Percentiles rank a stretch among this genome's conserved stretches.
These are phyloP conservation scores for Crocodylus rhombifer DNA, from an alignment of 2,797 vertebrate species.

Conservation along the genomic window DNA sequence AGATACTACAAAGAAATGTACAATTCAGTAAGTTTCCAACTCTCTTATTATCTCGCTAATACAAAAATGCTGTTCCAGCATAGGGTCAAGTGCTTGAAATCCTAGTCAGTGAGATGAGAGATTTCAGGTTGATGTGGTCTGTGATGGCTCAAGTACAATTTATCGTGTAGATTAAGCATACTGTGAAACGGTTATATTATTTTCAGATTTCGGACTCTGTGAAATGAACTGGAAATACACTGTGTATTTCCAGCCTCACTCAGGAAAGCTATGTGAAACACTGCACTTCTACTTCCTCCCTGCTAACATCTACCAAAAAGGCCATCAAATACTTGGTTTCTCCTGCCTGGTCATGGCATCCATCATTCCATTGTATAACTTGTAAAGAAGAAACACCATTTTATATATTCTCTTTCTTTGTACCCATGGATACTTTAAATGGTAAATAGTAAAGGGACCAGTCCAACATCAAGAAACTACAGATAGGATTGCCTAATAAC, in stretches of 20 bases:
- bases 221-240: not conserved
- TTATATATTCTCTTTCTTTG: not conserved
- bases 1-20: not conserved
- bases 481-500: not conserved
- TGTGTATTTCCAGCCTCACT: not conserved
- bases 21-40: not conserved
- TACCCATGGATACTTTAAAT: not conserved
- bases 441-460: not conserved
- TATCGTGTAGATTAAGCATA: not conserved
- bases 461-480: not conserved
- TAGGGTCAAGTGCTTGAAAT: not conserved
- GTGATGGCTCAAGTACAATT: not conserved
- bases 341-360: not conserved
- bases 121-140: not conserved
- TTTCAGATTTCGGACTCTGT: not conserved
- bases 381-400: not conserved
- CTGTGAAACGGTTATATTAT: not conserved
- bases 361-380: not conserved
- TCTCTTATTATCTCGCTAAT: not conserved
- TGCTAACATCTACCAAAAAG: not conserved
- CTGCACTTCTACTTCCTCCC: not conserved
- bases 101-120: not conserved
- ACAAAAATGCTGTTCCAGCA: not conserved
- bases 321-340: not conserved
- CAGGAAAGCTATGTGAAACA: not conserved